Conservation (phyloP, 2,113 vertebrate genomes). For the Rhea americana region DNA sequence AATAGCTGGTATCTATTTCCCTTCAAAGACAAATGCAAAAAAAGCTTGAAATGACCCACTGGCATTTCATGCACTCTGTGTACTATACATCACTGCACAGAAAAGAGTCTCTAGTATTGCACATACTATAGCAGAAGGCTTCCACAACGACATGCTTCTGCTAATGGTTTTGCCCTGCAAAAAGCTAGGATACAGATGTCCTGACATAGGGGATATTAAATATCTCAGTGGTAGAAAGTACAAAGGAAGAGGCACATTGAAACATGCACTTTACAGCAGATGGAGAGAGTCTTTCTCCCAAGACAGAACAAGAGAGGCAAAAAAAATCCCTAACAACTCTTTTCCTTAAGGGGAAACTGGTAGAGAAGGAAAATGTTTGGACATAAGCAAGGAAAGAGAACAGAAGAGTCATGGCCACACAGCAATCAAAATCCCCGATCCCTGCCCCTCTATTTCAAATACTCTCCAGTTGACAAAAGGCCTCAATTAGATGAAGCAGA, state of each 20-base stretch:
- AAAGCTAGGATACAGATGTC: not conserved
- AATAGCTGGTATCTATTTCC: not conserved
- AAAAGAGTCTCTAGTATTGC: not conserved
- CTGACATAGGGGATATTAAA: not conserved
- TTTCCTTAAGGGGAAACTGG: not conserved
- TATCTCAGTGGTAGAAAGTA: not conserved
- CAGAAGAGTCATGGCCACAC: accelerated
- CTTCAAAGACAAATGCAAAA: not conserved
- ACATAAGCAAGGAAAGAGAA: not conserved
- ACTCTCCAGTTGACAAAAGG: not conserved
- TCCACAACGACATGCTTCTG: not conserved
- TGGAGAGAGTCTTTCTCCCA: not conserved
- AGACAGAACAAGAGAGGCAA: not conserved
- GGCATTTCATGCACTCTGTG: not conserved
- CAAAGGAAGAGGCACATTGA: not conserved
- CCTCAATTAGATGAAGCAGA: not conserved
- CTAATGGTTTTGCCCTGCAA: not conserved
- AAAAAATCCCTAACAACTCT: not conserved
- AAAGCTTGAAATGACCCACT: not conserved
- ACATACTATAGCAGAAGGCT: not conserved
- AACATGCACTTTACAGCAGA: not conserved
- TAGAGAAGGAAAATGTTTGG: not conserved
- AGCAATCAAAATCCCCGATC: not conserved
- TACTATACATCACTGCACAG: not conserved
- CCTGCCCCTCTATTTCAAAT: not conserved